These are phyloP conservation scores for Pyrrhosoma nymphula DNA, from an alignment of 2,888 invertebrate species.

Conservation along the genomic window DNA sequence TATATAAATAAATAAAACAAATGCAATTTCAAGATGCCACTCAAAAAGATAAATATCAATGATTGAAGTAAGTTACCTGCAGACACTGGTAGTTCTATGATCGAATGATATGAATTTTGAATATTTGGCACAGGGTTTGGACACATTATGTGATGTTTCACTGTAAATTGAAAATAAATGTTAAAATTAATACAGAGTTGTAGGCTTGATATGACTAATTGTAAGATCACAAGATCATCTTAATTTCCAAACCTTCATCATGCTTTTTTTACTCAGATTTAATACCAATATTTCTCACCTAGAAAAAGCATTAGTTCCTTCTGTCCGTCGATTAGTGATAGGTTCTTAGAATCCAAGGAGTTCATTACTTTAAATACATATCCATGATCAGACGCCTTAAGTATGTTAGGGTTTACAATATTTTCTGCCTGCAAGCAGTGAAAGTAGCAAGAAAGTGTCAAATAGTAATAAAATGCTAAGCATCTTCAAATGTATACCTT, in stretches of 20 bases:
- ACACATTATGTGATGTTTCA: conserved; percentile 82
- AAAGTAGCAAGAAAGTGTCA: not conserved
- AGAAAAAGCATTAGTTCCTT: conserved; percentile 86
- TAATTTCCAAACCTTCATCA: conserved; percentile 33
- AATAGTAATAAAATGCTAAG: not conserved
- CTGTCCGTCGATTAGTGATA: conserved; percentile 86
- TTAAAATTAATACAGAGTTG: not conserved
- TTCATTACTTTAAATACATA: conserved; percentile 92
- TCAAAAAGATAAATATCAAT: too few relatives aligned
- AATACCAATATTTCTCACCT: conserved; percentile 78
- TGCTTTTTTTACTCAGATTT: not conserved
- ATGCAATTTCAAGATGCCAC: too few relatives aligned
- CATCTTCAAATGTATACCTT: not conserved
- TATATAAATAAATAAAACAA: too few relatives aligned
- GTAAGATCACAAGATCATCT: not conserved
- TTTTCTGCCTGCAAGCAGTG: not conserved
- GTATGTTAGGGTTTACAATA: conserved; percentile 3
- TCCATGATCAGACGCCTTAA: conserved; percentile 80
- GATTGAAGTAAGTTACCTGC: not conserved
- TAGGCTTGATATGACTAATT: not conserved
- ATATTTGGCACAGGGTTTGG: conserved; percentile 86
- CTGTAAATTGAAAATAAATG: conserved; percentile 76
- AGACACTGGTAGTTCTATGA: conserved; percentile 75
- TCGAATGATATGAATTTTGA: conserved; percentile 83
- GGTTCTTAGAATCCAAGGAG: conserved; percentile 87